Evolutionary conservation across 2,113 vertebrate species (phyloP).

Genomic region (Dasyornis broadbenti): DNA sequence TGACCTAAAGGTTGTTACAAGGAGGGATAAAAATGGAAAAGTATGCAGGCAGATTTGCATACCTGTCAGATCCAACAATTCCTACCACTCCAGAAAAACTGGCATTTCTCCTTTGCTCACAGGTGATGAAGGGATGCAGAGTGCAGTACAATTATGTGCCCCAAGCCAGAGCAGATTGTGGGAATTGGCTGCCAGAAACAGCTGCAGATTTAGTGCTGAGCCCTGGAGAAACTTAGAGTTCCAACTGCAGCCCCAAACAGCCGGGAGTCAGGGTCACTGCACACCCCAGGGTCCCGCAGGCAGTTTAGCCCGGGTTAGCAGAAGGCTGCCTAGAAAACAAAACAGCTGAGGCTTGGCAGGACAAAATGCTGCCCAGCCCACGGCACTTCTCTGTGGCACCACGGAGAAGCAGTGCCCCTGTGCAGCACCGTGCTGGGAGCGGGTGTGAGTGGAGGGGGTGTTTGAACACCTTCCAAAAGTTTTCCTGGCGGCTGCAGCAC

Average conservation of each 20-base stretch:
- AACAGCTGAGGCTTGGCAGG: fast-evolving
- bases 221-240: neutral
- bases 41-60: neutral
- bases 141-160: neutral
- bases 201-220: neutral
- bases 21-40: neutral
- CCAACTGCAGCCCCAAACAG: neutral
- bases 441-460: fast-evolving
- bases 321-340: neutral
- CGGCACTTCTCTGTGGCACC: neutral
- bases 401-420: fast-evolving
- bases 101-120: neutral
- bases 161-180: neutral
- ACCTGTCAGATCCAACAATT: neutral
- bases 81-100: neutral
- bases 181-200: neutral
- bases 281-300: too few relatives aligned
- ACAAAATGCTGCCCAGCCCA: neutral
- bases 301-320: neutral
- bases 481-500: neutral
- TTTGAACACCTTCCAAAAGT: fast-evolving
- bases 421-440: fast-evolving
- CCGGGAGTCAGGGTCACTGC: neutral
- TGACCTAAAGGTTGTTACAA: neutral
- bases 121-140: neutral